Conservation (phyloP, 2,797 vertebrate genomes). For the Paedocypris micromegethes region DNA sequence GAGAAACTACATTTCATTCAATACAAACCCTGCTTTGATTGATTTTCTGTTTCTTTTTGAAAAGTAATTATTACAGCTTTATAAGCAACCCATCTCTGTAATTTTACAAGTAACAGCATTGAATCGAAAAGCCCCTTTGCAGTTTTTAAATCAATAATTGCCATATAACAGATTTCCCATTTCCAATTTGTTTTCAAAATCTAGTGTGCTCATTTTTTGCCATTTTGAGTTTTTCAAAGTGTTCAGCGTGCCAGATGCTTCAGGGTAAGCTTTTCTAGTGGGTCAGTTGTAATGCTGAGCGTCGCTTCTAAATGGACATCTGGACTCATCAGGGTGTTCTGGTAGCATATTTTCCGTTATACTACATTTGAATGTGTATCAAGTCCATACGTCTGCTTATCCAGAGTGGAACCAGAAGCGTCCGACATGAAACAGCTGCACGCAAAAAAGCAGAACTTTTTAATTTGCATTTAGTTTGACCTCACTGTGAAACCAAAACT, state of each 20-base stretch:
- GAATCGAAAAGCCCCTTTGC: too few relatives aligned
- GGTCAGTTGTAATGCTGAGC: background rate
- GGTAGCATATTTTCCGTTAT: background rate
- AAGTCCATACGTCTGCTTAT: slow-evolving; percentile 5
- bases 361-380: background rate
- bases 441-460: slow-evolving; percentile 3
- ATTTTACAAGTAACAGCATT: too few relatives aligned
- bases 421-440: slow-evolving; percentile 21
- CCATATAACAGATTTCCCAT: too few relatives aligned
- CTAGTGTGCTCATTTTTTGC: background rate
- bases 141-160: too few relatives aligned
- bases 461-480: slow-evolving; percentile 15
- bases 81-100: too few relatives aligned
- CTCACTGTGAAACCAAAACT: slow-evolving; percentile 6
- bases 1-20: too few relatives aligned
- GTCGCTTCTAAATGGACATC: background rate
- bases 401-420: slow-evolving; percentile 1
- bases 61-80: too few relatives aligned
- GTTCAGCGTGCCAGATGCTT: background rate
- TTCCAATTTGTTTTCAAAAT: background rate
- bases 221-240: background rate
- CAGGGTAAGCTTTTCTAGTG: background rate
- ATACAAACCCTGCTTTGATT: too few relatives aligned
- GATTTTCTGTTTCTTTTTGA: too few relatives aligned
- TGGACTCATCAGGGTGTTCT: background rate